These are phyloP conservation scores for Ictalurus punctatus DNA, from an alignment of 2,113 vertebrate genomes.

Conservation along the genomic window DNA sequence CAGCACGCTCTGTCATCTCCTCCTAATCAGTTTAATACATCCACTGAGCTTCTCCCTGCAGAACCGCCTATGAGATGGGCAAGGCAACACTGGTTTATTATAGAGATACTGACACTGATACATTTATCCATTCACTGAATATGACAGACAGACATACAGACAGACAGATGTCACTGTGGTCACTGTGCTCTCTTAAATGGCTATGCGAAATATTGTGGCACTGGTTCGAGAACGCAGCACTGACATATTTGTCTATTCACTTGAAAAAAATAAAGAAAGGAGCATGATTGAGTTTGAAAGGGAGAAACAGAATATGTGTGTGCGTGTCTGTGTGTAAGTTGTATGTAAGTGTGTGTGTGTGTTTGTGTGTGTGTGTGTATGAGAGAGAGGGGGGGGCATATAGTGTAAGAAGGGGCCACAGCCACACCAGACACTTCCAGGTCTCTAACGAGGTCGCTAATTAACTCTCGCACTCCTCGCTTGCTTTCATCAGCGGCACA, in stretches of 20 bases:
- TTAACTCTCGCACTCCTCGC: conserved; percentile 76
- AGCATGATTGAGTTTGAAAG: conserved; percentile 5
- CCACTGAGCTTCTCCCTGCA: conserved; percentile 43
- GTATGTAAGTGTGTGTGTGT: not conserved
- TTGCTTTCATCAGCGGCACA: conserved; percentile 72
- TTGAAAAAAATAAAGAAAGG: not conserved
- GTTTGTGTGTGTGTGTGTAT: not conserved
- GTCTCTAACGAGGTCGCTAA: conserved; percentile 81
- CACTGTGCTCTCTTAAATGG: not conserved
- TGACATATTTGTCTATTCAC: conserved; percentile 9
- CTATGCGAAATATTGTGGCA: not conserved
- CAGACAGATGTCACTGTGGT: not conserved
- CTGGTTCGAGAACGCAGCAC: not conserved
- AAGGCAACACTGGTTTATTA: not conserved
- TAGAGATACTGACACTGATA: not conserved
- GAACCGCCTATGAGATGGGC: conserved; percentile 27
- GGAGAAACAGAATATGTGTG: conserved; percentile 2
- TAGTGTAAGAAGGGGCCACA: conserved; percentile 53
- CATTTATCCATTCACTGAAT: not conserved
- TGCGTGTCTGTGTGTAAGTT: not conserved
- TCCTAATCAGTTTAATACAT: conserved; percentile 61
- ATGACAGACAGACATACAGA: not conserved
- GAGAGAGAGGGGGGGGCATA: not conserved
- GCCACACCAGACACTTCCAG: conserved; percentile 70
- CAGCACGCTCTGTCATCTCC: conserved; percentile 59